Evolutionary conservation across 2,113 vertebrate genomes (phyloP), one percentile per base, ranked within the genome.

Genomic region (Pseudorectes ferrugineus): DNA sequence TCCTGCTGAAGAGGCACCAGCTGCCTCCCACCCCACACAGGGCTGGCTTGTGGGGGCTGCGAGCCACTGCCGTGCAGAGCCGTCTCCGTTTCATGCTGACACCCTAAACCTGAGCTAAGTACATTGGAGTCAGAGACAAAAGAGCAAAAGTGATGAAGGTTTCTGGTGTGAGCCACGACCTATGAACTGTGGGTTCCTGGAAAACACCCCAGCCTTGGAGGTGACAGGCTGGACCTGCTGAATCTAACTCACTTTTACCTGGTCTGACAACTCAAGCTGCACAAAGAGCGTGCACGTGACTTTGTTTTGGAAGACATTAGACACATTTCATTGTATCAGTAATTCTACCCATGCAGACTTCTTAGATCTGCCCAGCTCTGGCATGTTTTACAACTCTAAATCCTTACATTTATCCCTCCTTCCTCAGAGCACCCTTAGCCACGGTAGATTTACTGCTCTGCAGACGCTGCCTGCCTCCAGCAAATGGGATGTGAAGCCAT

Each of bases 251-350:
- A 3, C 29, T 22, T 61, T 57, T 52, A 31, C 29, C 40, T 11
- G 13, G 25, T 31, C 36, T 13, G 23, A 33, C 31, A 25, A 20
- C 66, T 40, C 67, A 43, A 25, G 13, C 49, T 45, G 54, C 15
- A 35, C 0, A 0, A 21, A 35, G 20, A 63, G 40, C 0, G 0
- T 2, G 13, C 12, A 4, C 1, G 5, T 0, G 2, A 21, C 59
- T 75, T 38, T 4, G 9, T 40, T 89, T 23, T 20, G 21, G 23
- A 82, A 85, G 66, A 35, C 12, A 17, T 15, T 5, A 58, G 45
- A 80, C 10, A 52, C 20, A 6, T 77, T 87, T 81, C 17, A 26
- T 25, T 71, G 25, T 25, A 71, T 16, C 66, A 42, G 2, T 48
- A 54, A 79, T 45, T 68, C 15, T 6, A 12, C 13, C 45, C 29